Evolutionary conservation across 2,797 vertebrate species (phyloP), one percentile per base, ranked within the genome.

Genomic region (Pachyuromys duprasi): DNA sequence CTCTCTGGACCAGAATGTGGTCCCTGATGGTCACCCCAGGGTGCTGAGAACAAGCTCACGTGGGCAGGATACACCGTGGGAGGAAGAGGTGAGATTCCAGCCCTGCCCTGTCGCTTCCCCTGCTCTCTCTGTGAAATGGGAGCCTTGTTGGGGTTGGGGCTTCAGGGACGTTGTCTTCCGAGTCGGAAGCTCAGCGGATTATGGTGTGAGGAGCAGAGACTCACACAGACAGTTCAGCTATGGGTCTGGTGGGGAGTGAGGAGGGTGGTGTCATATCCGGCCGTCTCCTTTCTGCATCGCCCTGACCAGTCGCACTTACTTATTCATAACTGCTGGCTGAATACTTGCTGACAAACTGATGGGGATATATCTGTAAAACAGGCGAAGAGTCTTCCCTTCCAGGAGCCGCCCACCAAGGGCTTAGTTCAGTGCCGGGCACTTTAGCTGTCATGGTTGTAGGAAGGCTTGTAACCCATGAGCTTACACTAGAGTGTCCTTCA

Each of bases 91-190:
- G 0, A 0, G 75, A 36, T 8, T 63, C 39, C 8, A 60, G 26
- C 2, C 31, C 2, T 0, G 28, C 33, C 13, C 26, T 28, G 33
- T 42, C 9, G 5, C 14, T 84, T 69, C 6, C 36, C 36, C 62
- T 74, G 17, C 42, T 24, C 84, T 20, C 5, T 67, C 83, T 92
- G 86, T 80, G 70, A 88, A 89, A 81, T 75, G 86, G 89, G 78
- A 76, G 1, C 17, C 39, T 53, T 28, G 45, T 22, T 65, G 63
- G 42, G 17, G 1, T 7, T 45, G 70, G 36, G 33, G 49, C 0
- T 13, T 1, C 39, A 75, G 36, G 24, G 57, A 45, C 0, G 1
- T 42, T 8, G 39, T 49, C 76, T 82, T 89, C n/a, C 2, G 22
- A 33, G 75, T 83, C 42, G 33, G 24, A 70, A 62, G 33, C 53